Evolutionary conservation across 2,888 invertebrate species (phyloP), one percentile per base, ranked within the genome.

Genomic region (Meiosimyza decipiens): DNA sequence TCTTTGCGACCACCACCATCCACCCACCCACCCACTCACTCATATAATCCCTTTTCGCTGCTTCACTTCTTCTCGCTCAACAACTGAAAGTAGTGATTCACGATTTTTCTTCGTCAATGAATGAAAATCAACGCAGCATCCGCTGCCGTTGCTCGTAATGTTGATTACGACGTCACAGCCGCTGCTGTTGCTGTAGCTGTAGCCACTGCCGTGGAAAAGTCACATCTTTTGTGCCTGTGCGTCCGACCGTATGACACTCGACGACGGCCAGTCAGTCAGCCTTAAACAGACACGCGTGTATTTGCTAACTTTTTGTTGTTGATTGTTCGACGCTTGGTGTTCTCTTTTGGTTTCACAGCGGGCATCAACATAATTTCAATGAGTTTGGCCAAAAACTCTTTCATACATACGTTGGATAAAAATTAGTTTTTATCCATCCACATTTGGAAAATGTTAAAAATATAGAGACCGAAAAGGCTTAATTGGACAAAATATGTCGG

Each of bases 171-270:
- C 13, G 15, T 33, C 49, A 55, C 62, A 49, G 64, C 33, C 15
- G 49, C 52, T 22, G 47, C 40, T 54, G n/a, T n/a, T n/a, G 18
- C 66, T 15, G 18, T 7, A 18, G 22, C 18, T 66, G 63, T 3
- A 28, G 47, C 62, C 55, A 49, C 59, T 63, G 67, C 75, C 71
- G 77, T 79, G 82, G 83, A 82, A 83, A 82, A 82, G 78, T 79
- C 77, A 9, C 40, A 54, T 28, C 28, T 28, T 52, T 67, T 64
- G 64, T 64, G 64, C 22, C 51, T 12, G 47, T 67, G 67, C 57
- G 22, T 16, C 49, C 63, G 50, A 22, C 49, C 63, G 49, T 49
- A 47, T 63, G 57, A 28, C 57, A 57, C 11, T 28, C 64, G 40
- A 40, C 60, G 4, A 28, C 28, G 28, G 28, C 28, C 28, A 28